Conservation (phyloP, 37 sponge, comb jelly and placozoan species). For the Spongilla lacustris region DNA sequence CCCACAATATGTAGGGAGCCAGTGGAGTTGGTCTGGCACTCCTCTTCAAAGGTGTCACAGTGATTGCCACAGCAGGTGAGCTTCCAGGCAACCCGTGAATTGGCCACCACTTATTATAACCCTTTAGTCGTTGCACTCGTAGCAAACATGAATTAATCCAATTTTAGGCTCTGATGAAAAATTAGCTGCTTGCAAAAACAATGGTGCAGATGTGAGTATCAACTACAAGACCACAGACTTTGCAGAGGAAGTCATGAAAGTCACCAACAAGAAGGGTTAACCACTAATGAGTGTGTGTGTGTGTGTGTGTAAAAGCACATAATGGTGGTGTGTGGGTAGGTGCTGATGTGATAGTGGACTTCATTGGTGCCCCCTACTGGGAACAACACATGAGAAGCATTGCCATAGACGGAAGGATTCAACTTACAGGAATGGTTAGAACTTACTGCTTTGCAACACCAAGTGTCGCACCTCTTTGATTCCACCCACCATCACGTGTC, state of each 20-base stretch:
- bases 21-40: constrained; percentile 89
- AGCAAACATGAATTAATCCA: not conserved
- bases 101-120: not conserved
- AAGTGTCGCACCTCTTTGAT: too few relatives aligned
- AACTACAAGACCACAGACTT: constrained; percentile 86
- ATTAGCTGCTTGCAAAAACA: constrained; percentile 54
- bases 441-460: too few relatives aligned
- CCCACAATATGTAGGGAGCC: constrained; percentile 73
- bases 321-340: constrained; percentile 42
- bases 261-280: constrained; percentile 71
- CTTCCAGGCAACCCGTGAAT: too few relatives aligned
- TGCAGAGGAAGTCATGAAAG: constrained; percentile 65
- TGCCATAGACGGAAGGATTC: constrained; percentile 79
- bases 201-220: constrained; percentile 77
- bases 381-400: constrained; percentile 73
- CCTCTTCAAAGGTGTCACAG: constrained; percentile 44
- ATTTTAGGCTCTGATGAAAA: constrained; percentile 76
- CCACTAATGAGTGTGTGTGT: not conserved
- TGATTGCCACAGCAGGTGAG: constrained; percentile 79
- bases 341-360: constrained; percentile 84
- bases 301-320: not conserved
- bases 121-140: not conserved
- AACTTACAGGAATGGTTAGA: constrained; percentile 80
- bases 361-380: constrained; percentile 87
- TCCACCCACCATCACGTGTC: too few relatives aligned